These are phyloP conservation scores for Xestobium rufovillosum DNA, from an alignment of 2,888 invertebrate species.

Conservation along the genomic window DNA sequence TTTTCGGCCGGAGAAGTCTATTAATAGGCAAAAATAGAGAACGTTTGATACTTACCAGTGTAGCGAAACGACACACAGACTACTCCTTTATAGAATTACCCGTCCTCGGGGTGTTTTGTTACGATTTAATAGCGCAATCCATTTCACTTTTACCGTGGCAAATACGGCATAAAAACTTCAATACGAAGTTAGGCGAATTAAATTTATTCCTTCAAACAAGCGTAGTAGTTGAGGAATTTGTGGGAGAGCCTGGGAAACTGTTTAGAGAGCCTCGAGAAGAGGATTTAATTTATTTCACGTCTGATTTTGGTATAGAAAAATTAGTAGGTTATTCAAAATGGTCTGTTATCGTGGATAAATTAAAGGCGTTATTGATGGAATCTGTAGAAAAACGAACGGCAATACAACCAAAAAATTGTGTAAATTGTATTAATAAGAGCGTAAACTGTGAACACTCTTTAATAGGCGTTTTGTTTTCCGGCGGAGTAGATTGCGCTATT, in stretches of 20 bases:
- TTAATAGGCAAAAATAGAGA: slow-evolving; percentile 49
- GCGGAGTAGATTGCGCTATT: slow-evolving; percentile 93
- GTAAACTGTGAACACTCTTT: slow-evolving; percentile 39
- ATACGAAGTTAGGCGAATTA: slow-evolving; percentile 36
- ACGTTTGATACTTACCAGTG: slow-evolving; percentile 46
- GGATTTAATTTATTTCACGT: slow-evolving; percentile 28
- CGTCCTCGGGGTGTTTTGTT: slow-evolving; percentile 52
- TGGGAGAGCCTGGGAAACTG: slow-evolving; percentile 16
- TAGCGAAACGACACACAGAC: slow-evolving; percentile 50
- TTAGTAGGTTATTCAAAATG: slow-evolving; percentile 33
- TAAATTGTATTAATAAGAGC: slow-evolving; percentile 45
- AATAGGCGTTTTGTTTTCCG: slow-evolving; percentile 76
- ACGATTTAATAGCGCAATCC: slow-evolving; percentile 41
- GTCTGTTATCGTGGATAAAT: slow-evolving; percentile 41
- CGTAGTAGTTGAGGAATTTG: slow-evolving; percentile 13
- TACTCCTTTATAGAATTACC: slow-evolving; percentile 52
- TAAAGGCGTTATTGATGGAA: slow-evolving; percentile 48
- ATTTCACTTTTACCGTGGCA: slow-evolving; percentile 45
- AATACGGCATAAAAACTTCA: slow-evolving; percentile 34
- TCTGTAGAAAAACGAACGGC: slow-evolving; percentile 55
- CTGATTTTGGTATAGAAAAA: slow-evolving; percentile 32
- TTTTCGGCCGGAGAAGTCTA: slow-evolving; percentile 78
- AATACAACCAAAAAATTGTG: slow-evolving; percentile 57
- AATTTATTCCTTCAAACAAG: slow-evolving; percentile 1
- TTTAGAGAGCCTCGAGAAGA: slow-evolving; percentile 22